Conservation (phyloP, 2,797 vertebrate genomes). For the Gobio occitaniae region DNA sequence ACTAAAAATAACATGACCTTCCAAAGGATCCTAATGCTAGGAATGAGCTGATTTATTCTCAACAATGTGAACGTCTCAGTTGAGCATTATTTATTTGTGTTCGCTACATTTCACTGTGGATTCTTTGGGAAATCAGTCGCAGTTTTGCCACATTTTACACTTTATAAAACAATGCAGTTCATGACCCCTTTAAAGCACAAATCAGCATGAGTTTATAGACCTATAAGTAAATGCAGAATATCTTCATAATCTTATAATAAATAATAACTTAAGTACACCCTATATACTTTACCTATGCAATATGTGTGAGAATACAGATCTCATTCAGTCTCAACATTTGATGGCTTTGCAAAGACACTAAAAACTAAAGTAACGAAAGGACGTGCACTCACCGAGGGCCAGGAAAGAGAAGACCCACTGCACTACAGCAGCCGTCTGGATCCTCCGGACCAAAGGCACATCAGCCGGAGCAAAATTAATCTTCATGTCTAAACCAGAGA, state of each 20-base stretch:
- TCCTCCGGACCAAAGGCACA: conserved; percentile 79
- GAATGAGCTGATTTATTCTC: too few species aligned
- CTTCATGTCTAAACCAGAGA: conserved; percentile 77
- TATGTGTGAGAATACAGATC: conserved; percentile 3
- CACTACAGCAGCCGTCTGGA: conserved; percentile 84
- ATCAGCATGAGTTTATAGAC: background rate
- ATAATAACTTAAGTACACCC: background rate
- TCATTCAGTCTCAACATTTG: background rate
- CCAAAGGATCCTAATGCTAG: too few species aligned
- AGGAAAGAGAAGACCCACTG: conserved; percentile 91
- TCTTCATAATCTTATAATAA: background rate
- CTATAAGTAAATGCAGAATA: background rate
- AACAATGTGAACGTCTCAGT: too few species aligned
- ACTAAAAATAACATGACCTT: too few species aligned
- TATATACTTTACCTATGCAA: background rate
- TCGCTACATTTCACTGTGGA: too few species aligned
- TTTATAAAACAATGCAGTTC: too few species aligned
- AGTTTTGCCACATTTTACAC: too few species aligned
- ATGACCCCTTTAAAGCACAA: background rate
- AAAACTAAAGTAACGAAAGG: background rate
- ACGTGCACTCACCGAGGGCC: conserved; percentile 77
- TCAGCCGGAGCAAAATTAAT: conserved; percentile 83
- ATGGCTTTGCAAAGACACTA: background rate
- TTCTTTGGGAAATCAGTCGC: too few species aligned
- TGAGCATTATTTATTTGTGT: too few species aligned